Evolutionary conservation across 2,888 invertebrate species (phyloP).

Genomic region (Lochmaea crataegi): DNA sequence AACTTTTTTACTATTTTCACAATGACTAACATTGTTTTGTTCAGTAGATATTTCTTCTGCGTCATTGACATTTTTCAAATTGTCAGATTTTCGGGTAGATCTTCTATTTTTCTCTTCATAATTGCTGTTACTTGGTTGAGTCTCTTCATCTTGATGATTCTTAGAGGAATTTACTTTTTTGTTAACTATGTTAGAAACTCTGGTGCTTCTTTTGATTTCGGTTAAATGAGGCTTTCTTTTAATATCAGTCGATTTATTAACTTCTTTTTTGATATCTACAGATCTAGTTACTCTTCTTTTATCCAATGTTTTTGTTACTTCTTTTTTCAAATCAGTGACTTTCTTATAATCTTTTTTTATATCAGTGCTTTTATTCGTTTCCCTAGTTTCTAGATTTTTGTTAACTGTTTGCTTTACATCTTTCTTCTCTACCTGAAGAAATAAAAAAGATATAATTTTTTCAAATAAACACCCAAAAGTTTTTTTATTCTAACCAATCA

Average conservation of each 20-base stretch:
- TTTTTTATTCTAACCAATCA: too few relatives aligned
- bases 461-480: not conserved
- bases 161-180: constrained; percentile 26
- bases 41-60: constrained; percentile 1
- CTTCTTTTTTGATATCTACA: constrained; percentile 57
- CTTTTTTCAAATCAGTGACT: constrained; percentile 46
- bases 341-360: constrained; percentile 47
- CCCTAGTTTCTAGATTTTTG: constrained; percentile 21
- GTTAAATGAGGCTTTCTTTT: constrained; percentile 41
- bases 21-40: not conserved
- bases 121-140: not conserved
- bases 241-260: constrained; percentile 55
- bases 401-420: constrained; percentile 16
- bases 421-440: constrained; percentile 19
- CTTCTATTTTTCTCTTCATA: constrained; percentile 12
- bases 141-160: not conserved
- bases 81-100: not conserved
- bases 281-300: constrained; percentile 46
- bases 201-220: constrained; percentile 33
- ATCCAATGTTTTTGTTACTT: constrained; percentile 42
- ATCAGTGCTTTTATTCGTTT: constrained; percentile 18
- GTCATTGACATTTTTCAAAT: not conserved
- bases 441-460: not conserved
- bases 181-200: constrained; percentile 32
- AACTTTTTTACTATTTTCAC: not conserved